phyloP scores from a whole-genome alignment of 2,113 vertebrate genomes.

The Probosciger aterrimus region DNA sequence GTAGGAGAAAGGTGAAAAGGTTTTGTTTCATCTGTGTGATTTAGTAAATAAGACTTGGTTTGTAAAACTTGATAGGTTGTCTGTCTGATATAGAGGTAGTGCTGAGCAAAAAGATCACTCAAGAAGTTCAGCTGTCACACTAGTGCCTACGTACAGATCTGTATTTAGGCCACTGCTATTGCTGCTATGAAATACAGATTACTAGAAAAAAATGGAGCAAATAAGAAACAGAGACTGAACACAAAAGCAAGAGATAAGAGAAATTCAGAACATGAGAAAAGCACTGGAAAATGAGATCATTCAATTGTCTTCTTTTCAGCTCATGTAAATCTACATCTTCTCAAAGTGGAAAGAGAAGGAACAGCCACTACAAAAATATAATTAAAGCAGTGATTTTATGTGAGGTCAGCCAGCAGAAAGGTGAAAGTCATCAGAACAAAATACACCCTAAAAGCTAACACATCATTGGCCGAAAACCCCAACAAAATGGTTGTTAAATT shows the following conservation, averaged over 20 bases:
- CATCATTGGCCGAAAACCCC: neutral
- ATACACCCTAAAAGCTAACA: neutral
- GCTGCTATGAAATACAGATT: neutral
- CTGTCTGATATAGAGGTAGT: neutral
- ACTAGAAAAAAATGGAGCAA: neutral
- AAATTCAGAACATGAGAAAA: neutral
- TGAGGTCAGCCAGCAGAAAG: neutral
- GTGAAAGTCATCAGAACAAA: neutral
- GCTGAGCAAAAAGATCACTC: neutral
- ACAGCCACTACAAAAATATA: neutral
- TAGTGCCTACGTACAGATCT: neutral
- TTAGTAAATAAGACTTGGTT: neutral
- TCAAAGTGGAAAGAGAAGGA: neutral
- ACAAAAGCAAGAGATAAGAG: neutral
- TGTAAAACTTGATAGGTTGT: neutral
- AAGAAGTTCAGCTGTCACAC: neutral
- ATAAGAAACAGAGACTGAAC: neutral
- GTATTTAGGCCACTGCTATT: neutral
- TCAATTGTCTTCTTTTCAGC: neutral
- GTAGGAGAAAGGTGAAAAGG: neutral
- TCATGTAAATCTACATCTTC: neutral
- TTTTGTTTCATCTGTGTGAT: neutral
- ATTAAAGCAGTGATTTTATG: neutral
- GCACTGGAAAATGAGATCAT: neutral
- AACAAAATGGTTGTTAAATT: neutral